Conservation (phyloP, 2,888 invertebrate genomes). For the Drosophila anomelani region DNA sequence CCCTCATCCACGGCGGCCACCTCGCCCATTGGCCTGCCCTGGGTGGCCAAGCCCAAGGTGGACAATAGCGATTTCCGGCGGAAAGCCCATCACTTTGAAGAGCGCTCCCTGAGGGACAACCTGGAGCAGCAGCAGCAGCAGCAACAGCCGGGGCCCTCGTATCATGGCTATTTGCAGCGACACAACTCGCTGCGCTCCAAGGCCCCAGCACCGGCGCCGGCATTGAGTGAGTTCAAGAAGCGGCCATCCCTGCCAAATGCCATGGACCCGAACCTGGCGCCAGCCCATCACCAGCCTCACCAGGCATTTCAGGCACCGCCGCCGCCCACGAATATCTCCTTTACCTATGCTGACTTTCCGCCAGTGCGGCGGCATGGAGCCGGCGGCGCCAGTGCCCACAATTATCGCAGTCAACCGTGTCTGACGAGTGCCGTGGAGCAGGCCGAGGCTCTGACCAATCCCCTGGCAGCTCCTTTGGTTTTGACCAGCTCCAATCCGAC, state of each 20-base stretch:
- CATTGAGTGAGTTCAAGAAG: conserved; percentile 75
- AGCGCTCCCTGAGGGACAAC: conserved; percentile 78
- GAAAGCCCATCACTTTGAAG: conserved; percentile 87
- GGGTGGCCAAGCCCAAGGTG: conserved; percentile 85
- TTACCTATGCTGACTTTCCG: conserved; percentile 75
- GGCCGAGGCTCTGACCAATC: conserved; percentile 85
- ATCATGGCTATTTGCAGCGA: conserved; percentile 66
- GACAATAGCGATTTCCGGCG: conserved; percentile 86
- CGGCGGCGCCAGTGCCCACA: conserved; percentile 40
- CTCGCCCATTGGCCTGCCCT: conserved; percentile 84
- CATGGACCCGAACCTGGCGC: conserved; percentile 68
- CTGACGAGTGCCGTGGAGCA: conserved; percentile 85
- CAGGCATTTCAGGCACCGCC: conserved; percentile 57
- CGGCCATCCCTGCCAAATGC: conserved; percentile 84
- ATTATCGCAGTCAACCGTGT: conserved; percentile 83
- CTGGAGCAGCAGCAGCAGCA: conserved; percentile 61
- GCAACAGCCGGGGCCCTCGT: conserved; percentile 27
- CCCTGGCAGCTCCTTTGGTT: conserved; percentile 82
- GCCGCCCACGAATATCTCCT: conserved; percentile 79
- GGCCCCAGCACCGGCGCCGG: conserved; percentile 47
- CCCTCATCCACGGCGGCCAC: conserved; percentile 75
- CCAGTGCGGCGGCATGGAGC: conserved; percentile 36
- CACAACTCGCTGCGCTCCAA: conserved; percentile 81
- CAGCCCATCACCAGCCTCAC: not conserved
- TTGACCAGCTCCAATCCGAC: conserved; percentile 81